Percentiles rank a stretch among this genome's conserved stretches.
Conservation (phyloP, 2,113 vertebrate species). For the Microtus oregoni region DNA sequence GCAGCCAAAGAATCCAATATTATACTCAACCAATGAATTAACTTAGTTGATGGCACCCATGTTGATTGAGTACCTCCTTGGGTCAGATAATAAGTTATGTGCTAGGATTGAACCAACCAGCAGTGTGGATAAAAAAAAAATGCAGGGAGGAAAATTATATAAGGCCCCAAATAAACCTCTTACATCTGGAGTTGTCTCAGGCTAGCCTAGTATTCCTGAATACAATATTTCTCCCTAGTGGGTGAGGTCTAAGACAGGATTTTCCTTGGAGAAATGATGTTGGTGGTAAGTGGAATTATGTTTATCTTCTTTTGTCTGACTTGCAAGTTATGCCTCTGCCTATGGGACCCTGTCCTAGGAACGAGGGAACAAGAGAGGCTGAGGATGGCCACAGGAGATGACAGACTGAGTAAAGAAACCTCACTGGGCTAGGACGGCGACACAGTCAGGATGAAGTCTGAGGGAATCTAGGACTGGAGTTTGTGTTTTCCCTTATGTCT, state of each 20-base stretch:
- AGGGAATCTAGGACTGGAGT: not conserved
- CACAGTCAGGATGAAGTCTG: conserved; percentile 4
- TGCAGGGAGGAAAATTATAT: not conserved
- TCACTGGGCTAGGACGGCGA: not conserved
- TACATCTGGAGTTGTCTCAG: conserved; percentile 9
- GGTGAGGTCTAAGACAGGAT: not conserved
- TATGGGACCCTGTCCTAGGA: not conserved
- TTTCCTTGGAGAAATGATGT: not conserved
- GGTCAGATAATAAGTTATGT: not conserved
- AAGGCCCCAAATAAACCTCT: not conserved
- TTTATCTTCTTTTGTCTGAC: not conserved
- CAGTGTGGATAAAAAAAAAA: not conserved
- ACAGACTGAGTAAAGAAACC: not conserved
- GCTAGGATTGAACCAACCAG: not conserved
- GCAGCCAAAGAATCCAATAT: not conserved
- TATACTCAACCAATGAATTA: not conserved
- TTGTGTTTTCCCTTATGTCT: not conserved
- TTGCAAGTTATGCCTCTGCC: not conserved
- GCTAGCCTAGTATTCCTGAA: not conserved
- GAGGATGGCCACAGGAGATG: not conserved
- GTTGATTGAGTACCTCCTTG: not conserved
- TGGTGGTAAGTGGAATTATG: not conserved
- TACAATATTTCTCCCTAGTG: conserved; percentile 31
- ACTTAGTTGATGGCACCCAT: not conserved
- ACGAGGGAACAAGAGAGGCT: not conserved